Base-by-base conservation (phyloP, 1,140 invertebrate species). In the Lordiphosa clarofinis region DNA sequence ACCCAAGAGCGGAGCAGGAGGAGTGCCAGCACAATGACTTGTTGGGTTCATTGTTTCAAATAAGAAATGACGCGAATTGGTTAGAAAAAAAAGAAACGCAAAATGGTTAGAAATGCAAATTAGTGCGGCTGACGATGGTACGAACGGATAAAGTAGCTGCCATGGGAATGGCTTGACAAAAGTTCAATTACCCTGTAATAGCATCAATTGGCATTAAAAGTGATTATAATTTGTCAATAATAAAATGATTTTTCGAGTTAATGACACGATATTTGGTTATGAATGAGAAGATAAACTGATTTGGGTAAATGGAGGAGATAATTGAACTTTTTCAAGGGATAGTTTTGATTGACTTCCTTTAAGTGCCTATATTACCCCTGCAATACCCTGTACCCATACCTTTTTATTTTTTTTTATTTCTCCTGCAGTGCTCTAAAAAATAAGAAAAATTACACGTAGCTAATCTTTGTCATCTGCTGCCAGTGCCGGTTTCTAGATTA, bases 31-130 rank as follows among this genome's bases (percentile, higher is more conserved):
- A 81, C 76, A 81, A 82, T 81, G 75, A 81, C 75, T 81, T 82
- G 71, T 72, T 68, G 76, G 71, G 75, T 81, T 81, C 75, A 81
- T 81, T 81, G 75, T 82, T 81, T 81, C 75, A 81, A 81, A 82
- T 81, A 79, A 81, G 72, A 81, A 81, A 81, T 79, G 75, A 82
- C 75, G 72, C 76, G 75, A 81, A 81, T 81, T 81, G 75, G 72
- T 82, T 82, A 21, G 43, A 31, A 46, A 15, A 39, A 28, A 19
- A 24, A 44, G 71, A 44, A 75, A 67, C 71, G 73, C 67, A 58
- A 76, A 81, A 81, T 82, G 76, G 75, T 82, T 81, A 75, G 76
- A 82, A 81, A 81, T 81, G 75, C 76, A 82, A 81, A 81, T 81
- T 81, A 81, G 76, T 81, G 62, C 53, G 48, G 70, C 67, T 74